These are phyloP conservation scores for Oophaga sylvatica DNA, from an alignment of 2,797 vertebrate genomes.

Conservation along the genomic window DNA sequence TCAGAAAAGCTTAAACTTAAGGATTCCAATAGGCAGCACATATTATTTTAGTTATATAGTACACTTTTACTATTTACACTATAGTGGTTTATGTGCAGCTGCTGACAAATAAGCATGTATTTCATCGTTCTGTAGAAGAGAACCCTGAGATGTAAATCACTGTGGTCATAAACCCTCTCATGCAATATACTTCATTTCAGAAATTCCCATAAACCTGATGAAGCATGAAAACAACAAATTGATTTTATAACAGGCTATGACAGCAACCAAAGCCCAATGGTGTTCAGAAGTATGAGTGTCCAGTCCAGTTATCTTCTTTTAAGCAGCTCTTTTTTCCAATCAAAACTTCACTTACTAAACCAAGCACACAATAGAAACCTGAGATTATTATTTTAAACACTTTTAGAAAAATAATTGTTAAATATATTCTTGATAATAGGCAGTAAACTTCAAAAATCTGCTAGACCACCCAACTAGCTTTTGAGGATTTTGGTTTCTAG, in stretches of 20 bases:
- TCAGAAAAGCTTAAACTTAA: no score
- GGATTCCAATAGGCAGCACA: no score
- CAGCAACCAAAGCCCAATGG: constrained; percentile 43
- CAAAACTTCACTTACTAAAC: not conserved
- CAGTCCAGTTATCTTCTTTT: constrained; percentile 43
- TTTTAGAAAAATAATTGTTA: no score
- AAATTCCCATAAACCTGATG: constrained; percentile 52
- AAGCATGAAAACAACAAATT: constrained; percentile 55
- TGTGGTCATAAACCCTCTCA: not conserved
- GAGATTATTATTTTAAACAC: not conserved
- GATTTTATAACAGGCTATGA: constrained; percentile 53
- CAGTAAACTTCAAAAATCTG: no score
- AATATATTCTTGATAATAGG: no score
- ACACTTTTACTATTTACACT: not conserved
- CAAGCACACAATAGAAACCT: not conserved
- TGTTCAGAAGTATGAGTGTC: constrained; percentile 38
- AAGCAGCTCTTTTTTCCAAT: not conserved
- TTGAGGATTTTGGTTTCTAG: no score
- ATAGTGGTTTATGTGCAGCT: not conserved
- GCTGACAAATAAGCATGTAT: not conserved
- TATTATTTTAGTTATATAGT: not conserved
- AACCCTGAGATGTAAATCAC: constrained; percentile 10
- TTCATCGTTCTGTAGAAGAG: not conserved
- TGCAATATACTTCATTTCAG: constrained; percentile 40
- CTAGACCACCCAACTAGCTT: no score